Evolutionary conservation across 2,113 vertebrate genomes (phyloP).

Genomic region (Petroica traversi): DNA sequence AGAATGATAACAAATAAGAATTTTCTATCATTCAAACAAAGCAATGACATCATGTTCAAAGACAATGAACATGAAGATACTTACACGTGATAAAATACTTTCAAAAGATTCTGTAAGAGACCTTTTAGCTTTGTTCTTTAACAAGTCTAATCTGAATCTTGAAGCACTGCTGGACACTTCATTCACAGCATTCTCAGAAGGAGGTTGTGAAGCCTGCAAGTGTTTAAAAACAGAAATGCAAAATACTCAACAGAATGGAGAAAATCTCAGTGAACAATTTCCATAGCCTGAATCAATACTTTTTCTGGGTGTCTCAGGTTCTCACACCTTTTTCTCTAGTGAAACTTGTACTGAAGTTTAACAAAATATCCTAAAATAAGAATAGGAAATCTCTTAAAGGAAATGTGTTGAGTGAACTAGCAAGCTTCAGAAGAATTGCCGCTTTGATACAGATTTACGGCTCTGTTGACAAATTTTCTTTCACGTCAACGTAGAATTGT

Average conservation of each 20-base stretch:
- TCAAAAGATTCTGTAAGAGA: constrained; percentile 93
- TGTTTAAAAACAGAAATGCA: neutral
- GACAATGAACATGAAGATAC: neutral
- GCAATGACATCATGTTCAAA: neutral
- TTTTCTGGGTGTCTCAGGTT: neutral
- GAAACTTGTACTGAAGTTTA: neutral
- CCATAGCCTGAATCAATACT: neutral
- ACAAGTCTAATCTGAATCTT: constrained; percentile 86
- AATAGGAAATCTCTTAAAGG: neutral
- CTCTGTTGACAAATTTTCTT: neutral
- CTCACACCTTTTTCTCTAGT: neutral
- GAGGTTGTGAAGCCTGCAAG: constrained; percentile 52
- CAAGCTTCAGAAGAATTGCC: neutral
- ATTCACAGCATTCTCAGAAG: constrained; percentile 67
- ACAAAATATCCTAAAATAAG: neutral
- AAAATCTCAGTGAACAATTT: neutral
- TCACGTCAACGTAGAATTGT: neutral
- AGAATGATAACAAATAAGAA: neutral
- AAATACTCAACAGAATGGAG: neutral
- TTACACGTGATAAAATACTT: constrained; percentile 81
- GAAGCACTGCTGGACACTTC: constrained; percentile 79
- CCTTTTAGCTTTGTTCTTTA: constrained; percentile 90
- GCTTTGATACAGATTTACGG: neutral
- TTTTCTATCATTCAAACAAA: neutral
- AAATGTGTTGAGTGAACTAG: neutral